A percentile compares a stretch with the other conserved stretches of the same genome.
These are phyloP conservation scores for Spea multiplicata DNA, from an alignment of 2,113 vertebrate genomes.

Conservation along the genomic window DNA sequence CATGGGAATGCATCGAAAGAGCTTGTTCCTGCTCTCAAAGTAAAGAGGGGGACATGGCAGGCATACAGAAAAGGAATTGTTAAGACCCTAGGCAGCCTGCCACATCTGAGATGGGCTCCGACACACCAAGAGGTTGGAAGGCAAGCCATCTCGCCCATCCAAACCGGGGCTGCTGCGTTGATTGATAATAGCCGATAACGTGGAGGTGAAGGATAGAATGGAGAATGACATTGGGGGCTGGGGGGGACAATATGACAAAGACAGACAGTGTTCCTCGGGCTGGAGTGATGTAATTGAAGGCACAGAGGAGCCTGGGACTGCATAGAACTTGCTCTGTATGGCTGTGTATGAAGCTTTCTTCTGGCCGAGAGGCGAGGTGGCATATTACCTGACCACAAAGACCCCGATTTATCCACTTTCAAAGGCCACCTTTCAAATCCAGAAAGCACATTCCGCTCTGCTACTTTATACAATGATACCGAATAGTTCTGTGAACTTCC, in stretches of 20 bases:
- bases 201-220: not conserved
- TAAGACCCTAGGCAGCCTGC: slow-evolving; percentile 14
- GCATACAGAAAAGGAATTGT: slow-evolving; percentile 40
- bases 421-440: not conserved
- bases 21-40: slow-evolving; percentile 11
- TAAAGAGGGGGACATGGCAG: not conserved
- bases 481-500: not conserved
- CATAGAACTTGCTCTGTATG: slow-evolving; percentile 22
- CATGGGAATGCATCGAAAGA: slow-evolving; percentile 19
- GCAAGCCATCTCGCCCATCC: slow-evolving; percentile 2
- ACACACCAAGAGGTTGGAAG: not conserved
- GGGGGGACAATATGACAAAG: not conserved
- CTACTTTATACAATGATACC: not conserved
- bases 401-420: slow-evolving; percentile 11
- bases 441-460: not conserved
- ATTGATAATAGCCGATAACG: slow-evolving; percentile 41
- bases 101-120: slow-evolving; percentile 5
- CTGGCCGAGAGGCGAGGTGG: not conserved
- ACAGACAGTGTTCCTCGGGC: slow-evolving; percentile 18
- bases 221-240: not conserved
- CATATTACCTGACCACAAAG: slow-evolving; percentile 31
- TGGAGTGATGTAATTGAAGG: slow-evolving; percentile 15
- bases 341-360: not conserved
- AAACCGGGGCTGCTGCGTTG: not conserved
- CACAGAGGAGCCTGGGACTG: not conserved